These are phyloP conservation scores for Shinisaurus crocodilurus DNA, from an alignment of 2,113 vertebrate species.

Conservation along the genomic window DNA sequence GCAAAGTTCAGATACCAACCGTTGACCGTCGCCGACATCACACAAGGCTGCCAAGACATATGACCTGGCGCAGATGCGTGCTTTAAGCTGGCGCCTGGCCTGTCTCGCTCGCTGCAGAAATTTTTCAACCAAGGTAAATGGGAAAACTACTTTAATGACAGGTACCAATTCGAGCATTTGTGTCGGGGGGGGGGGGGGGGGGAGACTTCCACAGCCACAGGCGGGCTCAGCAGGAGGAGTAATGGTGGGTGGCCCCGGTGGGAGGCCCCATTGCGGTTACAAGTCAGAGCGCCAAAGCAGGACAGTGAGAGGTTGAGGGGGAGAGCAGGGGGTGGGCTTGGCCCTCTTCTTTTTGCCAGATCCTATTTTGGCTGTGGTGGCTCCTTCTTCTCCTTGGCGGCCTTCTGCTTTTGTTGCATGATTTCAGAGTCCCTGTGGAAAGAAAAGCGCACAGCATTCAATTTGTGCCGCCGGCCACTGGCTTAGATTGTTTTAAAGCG, in stretches of 20 bases:
- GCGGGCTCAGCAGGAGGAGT: neutral
- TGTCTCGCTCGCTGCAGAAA: neutral
- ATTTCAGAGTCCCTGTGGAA: constrained; percentile 90
- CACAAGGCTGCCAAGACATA: neutral
- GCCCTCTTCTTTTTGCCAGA: constrained; percentile 35
- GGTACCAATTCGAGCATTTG: neutral
- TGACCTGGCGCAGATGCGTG: neutral
- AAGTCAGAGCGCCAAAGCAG: constrained; percentile 43
- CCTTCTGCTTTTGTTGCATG: constrained; percentile 97
- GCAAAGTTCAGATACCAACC: neutral
- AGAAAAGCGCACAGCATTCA: constrained; percentile 48
- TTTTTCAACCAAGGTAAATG: neutral
- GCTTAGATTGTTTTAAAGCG: too few species aligned
- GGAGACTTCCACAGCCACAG: too few species aligned
- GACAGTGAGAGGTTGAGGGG: constrained; percentile 62
- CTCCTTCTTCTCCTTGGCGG: constrained; percentile 79
- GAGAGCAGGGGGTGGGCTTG: too few species aligned
- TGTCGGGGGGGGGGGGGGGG: neutral
- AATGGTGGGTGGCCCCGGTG: too few species aligned
- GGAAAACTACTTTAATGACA: neutral
- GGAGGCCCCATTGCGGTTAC: neutral
- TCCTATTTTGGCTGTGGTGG: constrained; percentile 76
- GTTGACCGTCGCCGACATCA: neutral
- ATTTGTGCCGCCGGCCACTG: constrained; percentile 48
- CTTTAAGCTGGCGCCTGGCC: neutral